Base-by-base conservation (phyloP, 2,888 invertebrate genomes). In the Augochlorella aurata region DNA sequence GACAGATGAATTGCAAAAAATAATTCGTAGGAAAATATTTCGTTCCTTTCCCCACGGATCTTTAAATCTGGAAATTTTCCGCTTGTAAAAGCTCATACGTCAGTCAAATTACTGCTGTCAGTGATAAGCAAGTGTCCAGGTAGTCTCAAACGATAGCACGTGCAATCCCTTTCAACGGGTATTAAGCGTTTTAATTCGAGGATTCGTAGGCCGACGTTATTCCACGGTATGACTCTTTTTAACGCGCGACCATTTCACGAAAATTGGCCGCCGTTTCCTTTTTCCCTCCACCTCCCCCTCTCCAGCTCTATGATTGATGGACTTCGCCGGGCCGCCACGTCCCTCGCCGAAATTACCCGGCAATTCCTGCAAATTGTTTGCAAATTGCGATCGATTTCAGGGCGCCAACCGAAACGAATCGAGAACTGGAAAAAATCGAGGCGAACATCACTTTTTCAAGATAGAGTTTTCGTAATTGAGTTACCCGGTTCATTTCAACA, bases 311-410 rank as follows among this genome's bases (percentile, higher is more conserved):
- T 85, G 84, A 87, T 87, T 84, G 84, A 87, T 87, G 82, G 79
- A 84, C 72, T 73, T 68, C 66, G 68, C 76, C 77, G 80, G 65
- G 47, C 47, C 29, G 65, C 61, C 69, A 72, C 49, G 69, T 29
- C 72, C 69, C 74, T 83, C 74, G 77, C 58, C 74, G 72, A 70
- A 85, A 87, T 87, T 87, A 81, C 86, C 82, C 65, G 68, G 83
- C 78, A 86, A 85, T 88, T 86, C 68, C 84, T 82, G 86, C 84
- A 84, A 86, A 88, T 87, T 87, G 81, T 87, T 87, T 86, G 88
- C 80, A 86, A 86, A 87, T 87, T 87, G 81, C 79, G 69, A 80
- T 75, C 81, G 74, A 84, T 84, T 83, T 82, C 63, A 63, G 65
- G 24, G 18, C 79, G 50, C 18, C 71, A 76, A 85, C 75, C 76